Conservation (phyloP, 2,113 vertebrate species). For the Turdus rufiventris region DNA sequence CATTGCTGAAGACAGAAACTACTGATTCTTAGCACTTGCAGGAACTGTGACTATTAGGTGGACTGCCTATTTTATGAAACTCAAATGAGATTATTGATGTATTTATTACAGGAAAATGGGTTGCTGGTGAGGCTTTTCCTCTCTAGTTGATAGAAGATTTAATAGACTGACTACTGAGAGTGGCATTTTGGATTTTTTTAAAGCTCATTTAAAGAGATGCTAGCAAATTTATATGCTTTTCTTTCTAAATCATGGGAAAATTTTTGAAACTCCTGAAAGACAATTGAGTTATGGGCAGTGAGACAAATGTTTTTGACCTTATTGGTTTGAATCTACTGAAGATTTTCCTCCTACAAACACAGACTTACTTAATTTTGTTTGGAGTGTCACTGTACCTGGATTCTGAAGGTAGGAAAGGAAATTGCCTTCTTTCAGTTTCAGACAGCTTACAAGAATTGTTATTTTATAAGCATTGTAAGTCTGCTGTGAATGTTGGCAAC, state of each 20-base stretch:
- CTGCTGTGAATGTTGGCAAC: background rate
- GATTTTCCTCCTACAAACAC: background rate
- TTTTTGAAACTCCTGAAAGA: background rate
- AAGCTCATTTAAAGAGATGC: background rate
- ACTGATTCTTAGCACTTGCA: background rate
- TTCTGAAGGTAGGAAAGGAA: background rate
- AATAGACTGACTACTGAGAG: background rate
- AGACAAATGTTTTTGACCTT: background rate
- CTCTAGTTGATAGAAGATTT: background rate
- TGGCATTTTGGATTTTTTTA: background rate
- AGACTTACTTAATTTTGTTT: background rate
- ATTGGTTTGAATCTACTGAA: background rate
- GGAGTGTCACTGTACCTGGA: background rate
- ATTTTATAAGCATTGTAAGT: background rate
- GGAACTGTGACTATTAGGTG: background rate
- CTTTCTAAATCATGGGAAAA: background rate
- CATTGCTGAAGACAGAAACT: background rate
- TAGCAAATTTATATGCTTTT: background rate
- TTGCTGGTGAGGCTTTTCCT: background rate
- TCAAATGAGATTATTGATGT: background rate
- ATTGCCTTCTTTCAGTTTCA: background rate
- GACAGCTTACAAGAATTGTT: background rate
- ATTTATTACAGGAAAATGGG: background rate
- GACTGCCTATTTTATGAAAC: background rate
- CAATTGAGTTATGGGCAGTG: background rate